phyloP scores from a whole-genome alignment of 1,140 invertebrate species.

The Drosophila pseudoobscura region DNA sequence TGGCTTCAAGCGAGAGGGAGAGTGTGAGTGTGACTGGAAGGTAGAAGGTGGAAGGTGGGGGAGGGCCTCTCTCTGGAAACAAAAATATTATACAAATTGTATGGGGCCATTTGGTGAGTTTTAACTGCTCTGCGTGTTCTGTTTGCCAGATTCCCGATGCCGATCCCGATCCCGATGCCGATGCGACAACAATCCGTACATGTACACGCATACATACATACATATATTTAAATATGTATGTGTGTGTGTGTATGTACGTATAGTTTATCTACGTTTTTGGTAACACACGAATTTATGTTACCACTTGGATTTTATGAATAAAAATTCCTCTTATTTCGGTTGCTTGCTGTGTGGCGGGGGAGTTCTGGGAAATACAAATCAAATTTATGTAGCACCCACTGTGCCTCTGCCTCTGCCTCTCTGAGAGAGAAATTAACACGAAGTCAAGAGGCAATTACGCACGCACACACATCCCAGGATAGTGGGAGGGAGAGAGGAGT shows the following conservation, averaged over 20 bases:
- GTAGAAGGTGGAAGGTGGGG: no score
- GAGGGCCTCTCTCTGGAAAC: background rate
- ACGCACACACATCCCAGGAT: constrained; percentile 42
- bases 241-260: background rate
- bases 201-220: no score
- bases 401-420: background rate
- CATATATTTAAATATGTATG: no score
- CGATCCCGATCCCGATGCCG: background rate
- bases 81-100: constrained; percentile 76
- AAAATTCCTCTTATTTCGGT: constrained; percentile 71
- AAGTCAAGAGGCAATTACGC: constrained; percentile 68
- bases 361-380: constrained; percentile 69
- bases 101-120: constrained; percentile 65
- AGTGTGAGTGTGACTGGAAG: no score
- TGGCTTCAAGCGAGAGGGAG: no score
- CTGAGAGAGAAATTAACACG: constrained; percentile 39
- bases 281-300: constrained; percentile 74
- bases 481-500: constrained; percentile 1
- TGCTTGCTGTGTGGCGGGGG: constrained; percentile 4
- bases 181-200: background rate
- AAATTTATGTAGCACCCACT: constrained; percentile 78
- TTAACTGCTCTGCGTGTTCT: constrained; percentile 76
- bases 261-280: constrained; percentile 57
- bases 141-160: constrained; percentile 59
- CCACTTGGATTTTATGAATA: constrained; percentile 70